Conservation (phyloP, 2,113 vertebrate genomes). For the Hydropotes inermis region DNA sequence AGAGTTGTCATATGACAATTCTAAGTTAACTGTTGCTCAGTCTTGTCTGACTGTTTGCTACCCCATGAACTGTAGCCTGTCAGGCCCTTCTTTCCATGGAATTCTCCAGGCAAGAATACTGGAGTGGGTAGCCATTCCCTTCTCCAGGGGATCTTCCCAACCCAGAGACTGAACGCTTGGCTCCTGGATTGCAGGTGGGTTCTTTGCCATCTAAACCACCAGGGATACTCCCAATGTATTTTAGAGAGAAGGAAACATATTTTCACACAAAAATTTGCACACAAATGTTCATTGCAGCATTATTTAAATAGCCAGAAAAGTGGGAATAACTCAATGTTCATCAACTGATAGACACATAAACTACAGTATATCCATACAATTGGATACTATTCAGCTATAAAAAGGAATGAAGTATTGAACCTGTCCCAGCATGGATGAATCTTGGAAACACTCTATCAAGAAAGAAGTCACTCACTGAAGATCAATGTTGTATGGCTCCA, state of each 20-base stretch:
- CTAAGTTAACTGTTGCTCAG: background rate
- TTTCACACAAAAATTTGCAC: background rate
- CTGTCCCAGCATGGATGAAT: background rate
- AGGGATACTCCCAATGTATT: background rate
- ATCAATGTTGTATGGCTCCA: background rate
- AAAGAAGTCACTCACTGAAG: background rate
- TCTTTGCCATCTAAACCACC: background rate
- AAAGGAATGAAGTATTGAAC: background rate
- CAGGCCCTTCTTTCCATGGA: background rate
- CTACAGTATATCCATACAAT: background rate
- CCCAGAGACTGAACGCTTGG: accelerated
- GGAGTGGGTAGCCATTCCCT: background rate
- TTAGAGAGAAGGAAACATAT: background rate
- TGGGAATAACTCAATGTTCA: background rate
- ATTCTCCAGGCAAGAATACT: background rate
- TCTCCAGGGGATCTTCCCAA: background rate
- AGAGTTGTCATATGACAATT: background rate
- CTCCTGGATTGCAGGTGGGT: background rate
- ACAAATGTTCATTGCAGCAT: background rate
- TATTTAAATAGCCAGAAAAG: background rate
- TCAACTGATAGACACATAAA: background rate
- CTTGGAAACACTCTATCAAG: background rate
- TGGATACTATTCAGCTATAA: background rate
- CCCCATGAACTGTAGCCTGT: background rate
- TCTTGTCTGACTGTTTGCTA: background rate